Base-by-base conservation (phyloP, 2,888 invertebrate species). In the Alcis repandata region DNA sequence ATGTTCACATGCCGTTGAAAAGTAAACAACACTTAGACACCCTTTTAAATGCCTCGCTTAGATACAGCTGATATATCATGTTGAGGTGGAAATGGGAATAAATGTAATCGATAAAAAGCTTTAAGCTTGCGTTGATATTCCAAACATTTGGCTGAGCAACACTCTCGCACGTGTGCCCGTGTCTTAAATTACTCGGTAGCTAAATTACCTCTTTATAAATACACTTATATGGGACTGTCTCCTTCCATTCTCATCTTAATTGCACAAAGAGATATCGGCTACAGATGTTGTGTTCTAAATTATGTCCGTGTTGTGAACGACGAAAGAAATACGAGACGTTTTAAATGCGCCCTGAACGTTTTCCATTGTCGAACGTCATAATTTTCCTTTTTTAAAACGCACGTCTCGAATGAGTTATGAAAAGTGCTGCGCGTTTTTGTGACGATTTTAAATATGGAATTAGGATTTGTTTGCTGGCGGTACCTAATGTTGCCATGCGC, bases 231-330 rank as follows among this genome's bases (percentile, higher is more conserved):
- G 80, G 83, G 72, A 75, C 82, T 86, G 91, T 89, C 90, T 83
- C 81, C 76, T 85, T 80, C 80, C 80, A 82, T 89, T 83, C 80
- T 82, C 86, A 82, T 85, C 86, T 92, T 93, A 92, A 92, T 93
- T 92, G 91, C 87, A 84, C 83, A 82, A 84, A 88, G 86, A 90
- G 91, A 90, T 89, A 92, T 91, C 79, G 89, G 80, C 85, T 91
- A 87, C 93, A 93, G 90, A 93, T 93, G 93, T 90, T 90, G 74
- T 73, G 80, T 75, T 77, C 80, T 89, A 85, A 91, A 83, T 90
- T 90, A 90, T 87, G 83, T 79, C 72, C 79, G 73, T 85, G 85
- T 85, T 85, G 81, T 85, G 86, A 82, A 82, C 81, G 89, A 76
- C 76, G 90, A 90, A 78, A 86, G 92, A 92, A 87, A 87, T 92